Base-by-base conservation (phyloP, 1,140 invertebrate species). In the Yoshiicerus persimilis region DNA sequence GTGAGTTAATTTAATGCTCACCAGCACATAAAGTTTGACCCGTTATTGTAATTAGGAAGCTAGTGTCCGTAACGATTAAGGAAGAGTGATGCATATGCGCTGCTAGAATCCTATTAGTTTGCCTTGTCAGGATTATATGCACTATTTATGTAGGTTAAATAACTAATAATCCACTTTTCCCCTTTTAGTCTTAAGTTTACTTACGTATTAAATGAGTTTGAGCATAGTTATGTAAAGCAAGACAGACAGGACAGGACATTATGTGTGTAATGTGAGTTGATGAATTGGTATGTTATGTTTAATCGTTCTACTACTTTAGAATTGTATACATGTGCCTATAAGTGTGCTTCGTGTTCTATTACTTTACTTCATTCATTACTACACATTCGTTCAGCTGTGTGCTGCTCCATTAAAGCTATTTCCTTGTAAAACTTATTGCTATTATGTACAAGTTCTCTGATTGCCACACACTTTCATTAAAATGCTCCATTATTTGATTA, bases 1-100 rank as follows among this genome's bases (percentile, higher is more conserved):
- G n/a, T n/a, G n/a, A n/a, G n/a, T 38, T 80, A 80, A 80, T 30
- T 36, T 77, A 77, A 77, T 77, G 75, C 32, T 80, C 75, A 80
- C 13, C 75, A 34, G 75, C 30, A 80, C 75, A 34, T 80, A 32
- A 80, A 80, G 34, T 80, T 38, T 80, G 75, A 80, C 75, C 75
- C 75, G 75, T 80, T 80, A 36, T 80, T 80, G 20, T 34, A 80
- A 30, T 80, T 80, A 34, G 25, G 66, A 70, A 70, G 66, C 66
- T 30, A 30, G 11, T 3, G 66, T 30, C 30, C 30, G 30, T 70
- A 30, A 70, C 13, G 66, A 70, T 70, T 70, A 70, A 30, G 27
- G 10, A 70, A 32, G 66, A 27, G 25, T 70, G 4, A 30, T 70
- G 16, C 30, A 3, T 70, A 47, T 70, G 11, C 13, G 25, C 25